Conservation (phyloP, 1,140 invertebrate species). For the Cherax quadricarinatus region DNA sequence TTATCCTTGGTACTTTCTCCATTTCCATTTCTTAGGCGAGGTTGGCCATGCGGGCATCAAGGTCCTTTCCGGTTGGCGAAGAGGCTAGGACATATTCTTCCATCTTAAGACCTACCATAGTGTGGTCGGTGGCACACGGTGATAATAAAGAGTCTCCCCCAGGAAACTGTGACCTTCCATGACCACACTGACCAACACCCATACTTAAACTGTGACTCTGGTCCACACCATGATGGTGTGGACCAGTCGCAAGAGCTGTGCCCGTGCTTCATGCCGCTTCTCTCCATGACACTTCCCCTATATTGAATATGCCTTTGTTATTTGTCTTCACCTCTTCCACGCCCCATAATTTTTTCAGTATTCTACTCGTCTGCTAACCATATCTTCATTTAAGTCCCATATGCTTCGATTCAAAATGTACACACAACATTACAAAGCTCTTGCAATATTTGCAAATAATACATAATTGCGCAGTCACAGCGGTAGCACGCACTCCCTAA, state of each 20-base stretch:
- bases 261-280: slow-evolving; percentile 90
- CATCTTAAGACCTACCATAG: slow-evolving; percentile 96
- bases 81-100: slow-evolving; percentile 97
- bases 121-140: slow-evolving; percentile 80
- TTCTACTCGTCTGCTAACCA: slow-evolving; percentile 57
- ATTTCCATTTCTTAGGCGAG: slow-evolving; percentile 74
- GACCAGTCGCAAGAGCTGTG: slow-evolving; percentile 80
- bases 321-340: slow-evolving; percentile 86
- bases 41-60: slow-evolving; percentile 83
- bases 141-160: slow-evolving; percentile 58
- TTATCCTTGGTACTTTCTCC: slow-evolving; percentile 82
- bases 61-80: slow-evolving; percentile 86
- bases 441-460: slow-evolving; percentile 65
- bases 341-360: slow-evolving; percentile 88
- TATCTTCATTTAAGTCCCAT: slow-evolving; percentile 57
- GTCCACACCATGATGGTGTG: slow-evolving; percentile 80
- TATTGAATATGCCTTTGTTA: slow-evolving; percentile 84
- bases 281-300: slow-evolving; percentile 90
- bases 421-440: slow-evolving; percentile 63
- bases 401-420: slow-evolving; percentile 62
- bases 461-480: slow-evolving; percentile 54
- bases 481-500: slow-evolving; percentile 29
- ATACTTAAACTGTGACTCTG: slow-evolving; percentile 68
- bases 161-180: slow-evolving; percentile 56
- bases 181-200: slow-evolving; percentile 62